These are phyloP conservation scores for Sterrhoptilus dennistouni DNA, from an alignment of 2,113 vertebrate species.

Conservation along the genomic window DNA sequence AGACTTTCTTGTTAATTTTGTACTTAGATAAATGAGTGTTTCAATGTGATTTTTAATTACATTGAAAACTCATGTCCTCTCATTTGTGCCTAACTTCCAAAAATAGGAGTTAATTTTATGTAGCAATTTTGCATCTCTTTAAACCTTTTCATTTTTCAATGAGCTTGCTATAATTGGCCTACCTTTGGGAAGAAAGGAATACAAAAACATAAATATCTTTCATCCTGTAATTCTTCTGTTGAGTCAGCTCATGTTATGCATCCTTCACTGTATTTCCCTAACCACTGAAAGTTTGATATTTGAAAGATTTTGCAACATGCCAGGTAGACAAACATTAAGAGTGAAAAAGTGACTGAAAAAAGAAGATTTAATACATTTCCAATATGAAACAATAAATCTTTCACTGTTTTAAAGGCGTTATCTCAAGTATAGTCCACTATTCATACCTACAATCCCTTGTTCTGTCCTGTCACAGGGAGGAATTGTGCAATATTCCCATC, in stretches of 20 bases:
- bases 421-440: background rate
- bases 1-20: background rate
- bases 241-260: background rate
- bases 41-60: background rate
- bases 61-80: background rate
- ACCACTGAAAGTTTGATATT: background rate
- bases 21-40: background rate
- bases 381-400: background rate
- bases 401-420: background rate
- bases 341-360: background rate
- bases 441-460: conserved; percentile 35
- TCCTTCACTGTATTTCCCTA: background rate
- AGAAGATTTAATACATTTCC: background rate
- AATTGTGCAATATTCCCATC: conserved; percentile 90
- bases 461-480: conserved; percentile 73
- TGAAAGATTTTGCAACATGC: background rate
- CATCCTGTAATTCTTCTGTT: background rate
- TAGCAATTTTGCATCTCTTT: background rate
- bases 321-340: background rate
- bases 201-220: background rate
- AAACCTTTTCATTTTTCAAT: background rate
- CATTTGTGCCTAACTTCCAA: background rate
- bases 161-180: background rate
- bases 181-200: background rate
- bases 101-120: background rate